Base-by-base conservation (phyloP, 2,797 vertebrate genomes). In the Tokudaia muenninki region DNA sequence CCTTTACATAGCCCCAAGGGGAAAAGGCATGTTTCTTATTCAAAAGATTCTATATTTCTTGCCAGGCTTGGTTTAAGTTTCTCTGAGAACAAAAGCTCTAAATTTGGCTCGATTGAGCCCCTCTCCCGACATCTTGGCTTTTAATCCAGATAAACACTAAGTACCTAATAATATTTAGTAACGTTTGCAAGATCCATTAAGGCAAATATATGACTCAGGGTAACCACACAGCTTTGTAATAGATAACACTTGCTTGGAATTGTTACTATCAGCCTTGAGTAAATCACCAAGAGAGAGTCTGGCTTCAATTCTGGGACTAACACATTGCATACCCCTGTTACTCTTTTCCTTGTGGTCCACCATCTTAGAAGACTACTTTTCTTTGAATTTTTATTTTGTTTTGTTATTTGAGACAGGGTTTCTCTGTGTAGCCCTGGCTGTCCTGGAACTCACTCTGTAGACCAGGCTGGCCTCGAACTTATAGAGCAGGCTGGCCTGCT, bases 111-210 rank as follows among this genome's bases (percentile, higher is more conserved):
- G 13, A 50, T 44, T 50, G 74, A 34, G 47, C 14, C 55, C 26
- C 3, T 84, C 44, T 91, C 47, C 37, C 26, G 24, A 44, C 9
- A 52, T 31, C 1, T n/a, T 90, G 84, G 47, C 41, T 89, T 89
- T 92, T 89, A 95, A 75, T 80, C 55, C 21, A n/a, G 5, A 11
- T 87, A 59, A 82, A 78, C n/a, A 44, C 6, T 83, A 34, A 90
- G 29, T 88, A 67, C 37, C 94, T 94, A 92, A 87, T 93, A 79
- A 82, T 95, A 91, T 92, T 86, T 92, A 65, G 70, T 78, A 94
- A 92, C 55, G 87, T 86, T 61, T 78, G 50, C 94, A 77, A 90
- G 63, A 92, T 44, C 19, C 22, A 79, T 67, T 95, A 95, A 92
- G n/a, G 78, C 59, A 67, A 93, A 93, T 83, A 59, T 78, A 87